These are phyloP conservation scores for Pristionchus fissidentatus DNA, from an alignment of 2,888 invertebrate species.

Conservation along the genomic window DNA sequence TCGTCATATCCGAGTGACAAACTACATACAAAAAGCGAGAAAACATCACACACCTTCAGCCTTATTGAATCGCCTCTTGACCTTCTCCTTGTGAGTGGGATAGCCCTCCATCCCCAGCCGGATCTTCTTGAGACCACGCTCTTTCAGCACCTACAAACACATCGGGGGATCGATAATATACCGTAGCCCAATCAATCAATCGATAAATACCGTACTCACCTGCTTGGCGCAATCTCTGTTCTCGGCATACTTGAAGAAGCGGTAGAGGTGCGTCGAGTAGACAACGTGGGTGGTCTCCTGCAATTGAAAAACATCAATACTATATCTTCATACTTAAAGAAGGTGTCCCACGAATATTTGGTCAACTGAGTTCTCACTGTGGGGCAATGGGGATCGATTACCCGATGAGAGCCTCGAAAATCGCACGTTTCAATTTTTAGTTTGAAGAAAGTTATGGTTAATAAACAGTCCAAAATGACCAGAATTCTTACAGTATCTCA, in stretches of 20 bases:
- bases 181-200: background rate
- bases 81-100: conserved; percentile 98
- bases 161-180: background rate
- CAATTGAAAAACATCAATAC: background rate
- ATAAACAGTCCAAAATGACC: no score
- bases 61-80: conserved; percentile 92
- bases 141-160: conserved; percentile 87
- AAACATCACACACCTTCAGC: conserved; percentile 82
- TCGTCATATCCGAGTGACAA: background rate
- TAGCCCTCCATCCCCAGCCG: conserved; percentile 97
- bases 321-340: background rate
- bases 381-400: no score
- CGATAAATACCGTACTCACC: conserved; percentile 49
- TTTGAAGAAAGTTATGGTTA: no score
- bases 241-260: conserved; percentile 94
- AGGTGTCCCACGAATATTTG: no score
- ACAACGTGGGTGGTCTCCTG: conserved; percentile 88
- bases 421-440: no score
- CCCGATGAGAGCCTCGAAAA: no score
- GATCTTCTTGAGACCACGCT: conserved; percentile 97
- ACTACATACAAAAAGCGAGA: background rate
- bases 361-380: no score
- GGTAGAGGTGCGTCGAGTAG: conserved; percentile 68
- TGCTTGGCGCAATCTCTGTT: conserved; percentile 99
- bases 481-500: no score